phyloP scores from a whole-genome alignment of 2,113 vertebrate genomes.

The Probosciger aterrimus region DNA sequence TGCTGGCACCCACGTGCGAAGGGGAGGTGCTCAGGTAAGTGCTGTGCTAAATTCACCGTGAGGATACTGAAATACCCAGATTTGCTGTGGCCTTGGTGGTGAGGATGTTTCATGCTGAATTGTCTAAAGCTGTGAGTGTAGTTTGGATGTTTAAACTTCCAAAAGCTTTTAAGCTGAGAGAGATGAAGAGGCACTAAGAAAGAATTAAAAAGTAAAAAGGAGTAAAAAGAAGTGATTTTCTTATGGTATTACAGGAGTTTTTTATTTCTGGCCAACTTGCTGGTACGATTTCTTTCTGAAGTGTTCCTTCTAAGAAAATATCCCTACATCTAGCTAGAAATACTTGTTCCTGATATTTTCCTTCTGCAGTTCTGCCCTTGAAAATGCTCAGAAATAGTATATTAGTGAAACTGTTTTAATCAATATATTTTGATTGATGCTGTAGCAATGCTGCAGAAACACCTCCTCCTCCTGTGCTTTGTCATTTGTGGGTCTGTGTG shows the following conservation, averaged over 20 bases:
- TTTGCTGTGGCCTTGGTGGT: neutral
- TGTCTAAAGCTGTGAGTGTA: neutral
- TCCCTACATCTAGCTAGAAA: neutral
- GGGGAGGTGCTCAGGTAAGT: neutral
- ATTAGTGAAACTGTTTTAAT: neutral
- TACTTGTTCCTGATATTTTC: neutral
- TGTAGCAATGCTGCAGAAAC: neutral
- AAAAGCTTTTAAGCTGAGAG: neutral
- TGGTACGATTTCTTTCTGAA: neutral
- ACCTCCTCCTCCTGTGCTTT: neutral
- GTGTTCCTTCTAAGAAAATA: neutral
- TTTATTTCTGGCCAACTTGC: neutral
- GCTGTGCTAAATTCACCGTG: accelerated
- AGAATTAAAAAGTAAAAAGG: neutral
- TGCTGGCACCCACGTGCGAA: accelerated
- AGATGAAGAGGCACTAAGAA: neutral
- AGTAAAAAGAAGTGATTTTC: neutral
- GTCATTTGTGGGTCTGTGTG: neutral
- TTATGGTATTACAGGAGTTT: neutral
- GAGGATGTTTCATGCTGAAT: neutral
- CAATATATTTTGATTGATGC: neutral
- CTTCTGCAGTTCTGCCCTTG: neutral
- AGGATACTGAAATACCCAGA: accelerated
- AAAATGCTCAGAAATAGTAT: neutral
- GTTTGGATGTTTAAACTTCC: neutral